Evolutionary conservation across 2,797 vertebrate species (phyloP), one percentile per base, ranked within the genome.

Genomic region (Lateolabrax maculatus): DNA sequence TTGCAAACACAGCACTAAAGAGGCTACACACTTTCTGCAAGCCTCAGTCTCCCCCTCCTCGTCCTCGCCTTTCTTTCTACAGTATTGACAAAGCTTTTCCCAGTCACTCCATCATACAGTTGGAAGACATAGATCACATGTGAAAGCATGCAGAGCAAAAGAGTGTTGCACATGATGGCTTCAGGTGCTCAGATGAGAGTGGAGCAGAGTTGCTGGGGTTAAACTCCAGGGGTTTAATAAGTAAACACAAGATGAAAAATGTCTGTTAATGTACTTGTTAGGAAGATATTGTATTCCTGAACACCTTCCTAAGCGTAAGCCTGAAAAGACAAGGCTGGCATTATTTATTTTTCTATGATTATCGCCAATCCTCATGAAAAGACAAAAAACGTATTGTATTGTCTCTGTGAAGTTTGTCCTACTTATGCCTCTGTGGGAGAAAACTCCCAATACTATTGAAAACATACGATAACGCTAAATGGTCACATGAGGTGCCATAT

Each of bases 111-210:
- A 75, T 88, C 80, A 84, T 75, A 46, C 34, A 66, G 37, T 74
- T 9, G 0, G 63, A 67, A 70, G 64, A 64, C 56, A 92, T 87
- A 77, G 86, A 89, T 89, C 84, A 75, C 71, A 81, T 11, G 36
- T 65, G 49, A 81, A 76, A 77, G 60, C 71, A 71, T 18, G 53
- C 61, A 55, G 63, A 69, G 70, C 10, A 58, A 21, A 0, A 36
- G 36, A 74, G 49, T 49, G 66, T 31, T 56, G 55, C 15, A 29
- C 29, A n/a, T 52, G 68, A 56, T 13, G 64, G 62, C 41, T 48
- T 6, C 10, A 60, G 34, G 61, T 43, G 27, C 37, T 34, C 41
- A 55, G 55, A 66, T 63, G 29, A 51, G 43, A 77, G 53, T 13
- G 31, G 16, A 51, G 39, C n/a, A 36, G 15, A 75, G 52, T 5